Base-by-base conservation (phyloP, 2,888 invertebrate genomes). In the Drosophila pegasa region DNA sequence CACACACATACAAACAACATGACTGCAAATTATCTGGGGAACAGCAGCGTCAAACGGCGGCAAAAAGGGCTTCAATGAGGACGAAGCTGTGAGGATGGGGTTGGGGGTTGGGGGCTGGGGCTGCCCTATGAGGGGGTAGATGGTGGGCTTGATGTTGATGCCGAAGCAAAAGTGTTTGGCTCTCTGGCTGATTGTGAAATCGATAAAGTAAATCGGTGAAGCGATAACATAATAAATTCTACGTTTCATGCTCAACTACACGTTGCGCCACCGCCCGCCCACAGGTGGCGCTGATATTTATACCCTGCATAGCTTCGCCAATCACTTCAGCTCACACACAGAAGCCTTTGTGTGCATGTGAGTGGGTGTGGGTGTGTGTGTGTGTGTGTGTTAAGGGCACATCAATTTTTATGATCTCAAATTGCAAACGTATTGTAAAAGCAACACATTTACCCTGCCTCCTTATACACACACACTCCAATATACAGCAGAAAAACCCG, bases 161-260 rank as follows among this genome's bases (percentile, higher is more conserved):
- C 54, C 47, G 37, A 27, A 20, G 47, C 35, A 52, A 20, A 38
- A 48, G 62, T 63, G 56, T 60, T 65, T 56, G 55, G 54, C 50
- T 35, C 50, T 56, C 50, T 56, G 75, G 47, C 69, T 87, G 80
- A 87, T 87, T 86, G 77, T 75, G 80, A 81, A 88, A 88, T 88
- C 88, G 88, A 88, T 88, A 87, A 85, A 83, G 85, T 87, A 87
- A 86, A 88, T 88, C 85, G 88, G 72, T 88, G 83, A 81, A 78
- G 78, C 88, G 87, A 85, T 87, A 81, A 85, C 83, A 83, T 83
- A 88, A 88, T 88, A 88, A 87, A 88, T 88, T 85, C 80, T 74
- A 75, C 80, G 75, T 88, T 80, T 86, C 78, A 82, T 75, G 84
- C 85, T 79, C 84, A 85, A 84, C 87, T 81, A 81, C 80, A 65